A percentile compares a stretch with the other conserved stretches of the same genome.
phyloP scores from a whole-genome alignment of 1,140 invertebrate species.

The Amyelois transitella region DNA sequence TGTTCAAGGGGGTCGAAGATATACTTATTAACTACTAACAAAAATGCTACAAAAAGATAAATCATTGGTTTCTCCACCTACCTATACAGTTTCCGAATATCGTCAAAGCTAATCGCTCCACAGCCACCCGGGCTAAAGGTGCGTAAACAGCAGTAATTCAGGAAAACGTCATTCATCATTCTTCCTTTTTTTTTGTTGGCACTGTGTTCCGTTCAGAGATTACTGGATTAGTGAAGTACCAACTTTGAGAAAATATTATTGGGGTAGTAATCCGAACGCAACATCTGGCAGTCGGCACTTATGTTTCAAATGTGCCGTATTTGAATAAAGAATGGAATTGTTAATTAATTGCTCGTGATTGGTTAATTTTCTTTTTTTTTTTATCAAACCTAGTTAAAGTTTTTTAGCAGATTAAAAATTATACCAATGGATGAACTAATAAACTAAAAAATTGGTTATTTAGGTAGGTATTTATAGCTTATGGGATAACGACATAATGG shows the following conservation, averaged over 20 bases:
- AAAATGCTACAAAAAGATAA: background rate
- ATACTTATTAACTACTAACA: no score
- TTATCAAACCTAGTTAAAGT: no score
- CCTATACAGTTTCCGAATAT: background rate
- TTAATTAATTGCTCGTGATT: no score
- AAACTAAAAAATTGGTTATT: no score
- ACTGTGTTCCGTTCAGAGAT: background rate
- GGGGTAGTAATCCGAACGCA: background rate
- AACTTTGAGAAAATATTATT: background rate
- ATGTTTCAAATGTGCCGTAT: no score
- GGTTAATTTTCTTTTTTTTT: no score
- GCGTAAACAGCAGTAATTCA: background rate
- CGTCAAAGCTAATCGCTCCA: background rate
- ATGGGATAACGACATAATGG: no score
- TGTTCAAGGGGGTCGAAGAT: no score
- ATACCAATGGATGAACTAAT: background rate
- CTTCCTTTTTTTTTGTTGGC: background rate
- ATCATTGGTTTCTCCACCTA: background rate
- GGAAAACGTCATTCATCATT: background rate
- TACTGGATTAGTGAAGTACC: background rate
- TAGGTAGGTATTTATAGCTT: no score
- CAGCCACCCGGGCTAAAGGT: background rate
- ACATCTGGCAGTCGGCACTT: no score
- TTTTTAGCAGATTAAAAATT: no score
- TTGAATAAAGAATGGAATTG: no score